phyloP scores from a whole-genome alignment of 2,113 vertebrate species.

The Australoheros scitulus region DNA sequence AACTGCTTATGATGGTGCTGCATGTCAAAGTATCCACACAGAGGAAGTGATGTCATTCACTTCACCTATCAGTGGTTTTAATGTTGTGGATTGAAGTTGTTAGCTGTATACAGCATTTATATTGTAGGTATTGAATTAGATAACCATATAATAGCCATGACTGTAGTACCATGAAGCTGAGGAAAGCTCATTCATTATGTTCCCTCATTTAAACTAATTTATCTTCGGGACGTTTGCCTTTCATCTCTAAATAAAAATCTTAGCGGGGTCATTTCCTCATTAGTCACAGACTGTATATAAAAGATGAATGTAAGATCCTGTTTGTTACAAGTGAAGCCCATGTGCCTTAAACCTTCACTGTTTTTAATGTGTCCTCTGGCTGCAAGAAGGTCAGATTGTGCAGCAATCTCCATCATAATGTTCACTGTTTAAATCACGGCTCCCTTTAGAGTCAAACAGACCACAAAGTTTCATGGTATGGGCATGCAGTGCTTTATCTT shows the following conservation, averaged over 20 bases:
- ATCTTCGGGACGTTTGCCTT: background rate
- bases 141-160: background rate
- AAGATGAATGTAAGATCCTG: background rate
- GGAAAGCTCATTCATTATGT: background rate
- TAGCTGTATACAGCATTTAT: background rate
- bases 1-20: background rate
- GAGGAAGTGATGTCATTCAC: no score
- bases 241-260: background rate
- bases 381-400: background rate
- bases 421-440: no score
- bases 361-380: accelerated
- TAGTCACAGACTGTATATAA: background rate
- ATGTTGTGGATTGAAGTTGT: background rate
- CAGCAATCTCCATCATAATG: background rate
- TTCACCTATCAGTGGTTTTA: background rate
- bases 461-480: no score
- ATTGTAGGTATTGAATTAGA: background rate
- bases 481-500: background rate
- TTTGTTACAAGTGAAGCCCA: background rate
- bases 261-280: background rate
- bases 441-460: no score
- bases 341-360: background rate
- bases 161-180: background rate
- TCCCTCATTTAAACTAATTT: background rate
- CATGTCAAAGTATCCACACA: background rate